Conservation (phyloP, 2,797 vertebrate species). For the Pipistrellus pygmaeus region DNA sequence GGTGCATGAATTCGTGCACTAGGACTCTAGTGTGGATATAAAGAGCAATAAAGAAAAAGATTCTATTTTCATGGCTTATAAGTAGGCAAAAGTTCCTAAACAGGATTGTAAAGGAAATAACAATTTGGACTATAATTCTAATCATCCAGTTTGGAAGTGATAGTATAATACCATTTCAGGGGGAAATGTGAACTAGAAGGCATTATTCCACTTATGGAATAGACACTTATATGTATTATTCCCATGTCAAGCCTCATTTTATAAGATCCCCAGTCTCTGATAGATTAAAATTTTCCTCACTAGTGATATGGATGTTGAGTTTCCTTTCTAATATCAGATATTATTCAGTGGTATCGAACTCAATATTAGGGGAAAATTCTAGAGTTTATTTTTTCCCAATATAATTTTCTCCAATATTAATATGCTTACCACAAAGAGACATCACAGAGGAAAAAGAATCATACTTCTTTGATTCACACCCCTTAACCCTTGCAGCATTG, state of each 20-base stretch:
- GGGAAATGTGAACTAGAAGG: neutral
- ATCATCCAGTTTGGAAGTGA: neutral
- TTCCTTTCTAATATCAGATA: slow-evolving; percentile 34
- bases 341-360: slow-evolving; percentile 26
- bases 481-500: neutral
- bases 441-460: neutral
- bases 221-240: neutral
- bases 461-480: neutral
- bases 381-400: neutral
- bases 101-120: neutral
- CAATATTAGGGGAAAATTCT: slow-evolving; percentile 9
- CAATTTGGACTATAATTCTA: slow-evolving; percentile 23
- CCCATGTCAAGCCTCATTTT: slow-evolving; percentile 19
- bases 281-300: neutral
- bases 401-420: slow-evolving; percentile 12
- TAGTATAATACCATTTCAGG: neutral
- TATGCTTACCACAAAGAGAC: neutral
- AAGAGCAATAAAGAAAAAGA: slow-evolving; percentile 21
- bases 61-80: slow-evolving; percentile 6
- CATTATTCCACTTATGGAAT: slow-evolving; percentile 1
- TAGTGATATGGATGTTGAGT: neutral
- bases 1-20: too few species aligned
- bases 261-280: neutral
- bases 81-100: slow-evolving; percentile 7
- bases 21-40: neutral